Evolutionary conservation across 2,113 vertebrate genomes (phyloP).

Genomic region (Phrynocephalus versicolor): DNA sequence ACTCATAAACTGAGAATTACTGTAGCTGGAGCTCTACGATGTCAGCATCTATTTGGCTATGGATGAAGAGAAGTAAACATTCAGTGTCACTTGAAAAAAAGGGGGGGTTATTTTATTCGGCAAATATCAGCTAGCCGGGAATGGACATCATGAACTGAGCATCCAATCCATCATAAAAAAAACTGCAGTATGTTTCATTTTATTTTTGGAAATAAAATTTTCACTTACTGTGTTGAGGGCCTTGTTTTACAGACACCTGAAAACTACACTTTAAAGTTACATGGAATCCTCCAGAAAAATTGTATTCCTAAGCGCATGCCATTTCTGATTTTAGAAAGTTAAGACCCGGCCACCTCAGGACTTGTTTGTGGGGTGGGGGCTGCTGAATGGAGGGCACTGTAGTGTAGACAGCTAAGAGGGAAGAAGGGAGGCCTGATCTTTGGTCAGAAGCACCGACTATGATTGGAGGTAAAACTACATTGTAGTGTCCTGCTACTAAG

Average conservation of each 20-base stretch:
- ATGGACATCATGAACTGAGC: not conserved
- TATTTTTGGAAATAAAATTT: too few relatives aligned
- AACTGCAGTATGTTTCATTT: not conserved
- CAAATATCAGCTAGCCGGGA: not conserved
- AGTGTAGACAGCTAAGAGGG: not conserved
- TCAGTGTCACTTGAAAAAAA: not conserved
- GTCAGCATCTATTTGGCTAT: not conserved
- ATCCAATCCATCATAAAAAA: not conserved
- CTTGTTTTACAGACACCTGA: not conserved
- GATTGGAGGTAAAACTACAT: not conserved
- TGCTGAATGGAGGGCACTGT: not conserved
- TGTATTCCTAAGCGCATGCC: not conserved
- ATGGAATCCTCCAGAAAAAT: not conserved
- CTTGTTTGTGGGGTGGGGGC: too few relatives aligned
- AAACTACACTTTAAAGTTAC: not conserved
- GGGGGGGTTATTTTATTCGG: not conserved
- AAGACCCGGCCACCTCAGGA: too few relatives aligned
- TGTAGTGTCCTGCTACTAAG: not conserved
- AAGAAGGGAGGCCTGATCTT: not conserved
- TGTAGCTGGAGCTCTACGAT: not conserved
- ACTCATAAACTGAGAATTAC: too few relatives aligned
- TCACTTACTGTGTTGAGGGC: not conserved
- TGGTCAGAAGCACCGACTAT: not conserved
- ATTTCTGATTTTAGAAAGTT: not conserved
- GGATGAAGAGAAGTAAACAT: not conserved